Conservation (phyloP, 2,113 vertebrate genomes). For the Elephas maximus region DNA sequence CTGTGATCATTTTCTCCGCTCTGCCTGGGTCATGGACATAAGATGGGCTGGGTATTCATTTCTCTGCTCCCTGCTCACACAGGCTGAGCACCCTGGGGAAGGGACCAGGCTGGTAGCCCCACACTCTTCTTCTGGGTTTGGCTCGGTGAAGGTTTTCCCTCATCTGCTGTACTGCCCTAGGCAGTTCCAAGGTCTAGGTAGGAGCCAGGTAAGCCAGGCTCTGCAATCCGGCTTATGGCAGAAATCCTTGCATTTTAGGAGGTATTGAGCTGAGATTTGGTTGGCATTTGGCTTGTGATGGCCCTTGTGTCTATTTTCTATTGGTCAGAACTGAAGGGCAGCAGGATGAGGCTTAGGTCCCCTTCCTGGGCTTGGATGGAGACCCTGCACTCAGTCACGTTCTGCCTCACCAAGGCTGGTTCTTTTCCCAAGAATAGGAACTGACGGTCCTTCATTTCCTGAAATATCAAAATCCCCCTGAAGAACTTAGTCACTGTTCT, state of each 20-base stretch:
- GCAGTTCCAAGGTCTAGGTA: not conserved
- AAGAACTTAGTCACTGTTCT: not conserved
- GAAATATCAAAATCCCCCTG: not conserved
- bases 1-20: not conserved
- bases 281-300: not conserved
- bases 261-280: not conserved
- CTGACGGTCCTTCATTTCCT: not conserved
- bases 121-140: not conserved
- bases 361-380: not conserved
- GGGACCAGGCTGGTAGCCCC: not conserved
- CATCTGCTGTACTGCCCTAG: not conserved
- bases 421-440: not conserved
- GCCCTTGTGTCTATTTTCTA: not conserved
- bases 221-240: not conserved
- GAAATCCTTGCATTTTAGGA: not conserved
- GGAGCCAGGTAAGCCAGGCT: not conserved
- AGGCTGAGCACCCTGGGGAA: not conserved
- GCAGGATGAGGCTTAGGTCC: not conserved
- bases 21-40: not conserved
- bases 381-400: no score
- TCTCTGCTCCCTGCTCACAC: accelerated
- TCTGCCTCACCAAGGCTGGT: not conserved
- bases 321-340: not conserved
- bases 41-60: not conserved
- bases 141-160: not conserved